Conservation (phyloP, 2,797 vertebrate species). For the Hirundo rustica region DNA sequence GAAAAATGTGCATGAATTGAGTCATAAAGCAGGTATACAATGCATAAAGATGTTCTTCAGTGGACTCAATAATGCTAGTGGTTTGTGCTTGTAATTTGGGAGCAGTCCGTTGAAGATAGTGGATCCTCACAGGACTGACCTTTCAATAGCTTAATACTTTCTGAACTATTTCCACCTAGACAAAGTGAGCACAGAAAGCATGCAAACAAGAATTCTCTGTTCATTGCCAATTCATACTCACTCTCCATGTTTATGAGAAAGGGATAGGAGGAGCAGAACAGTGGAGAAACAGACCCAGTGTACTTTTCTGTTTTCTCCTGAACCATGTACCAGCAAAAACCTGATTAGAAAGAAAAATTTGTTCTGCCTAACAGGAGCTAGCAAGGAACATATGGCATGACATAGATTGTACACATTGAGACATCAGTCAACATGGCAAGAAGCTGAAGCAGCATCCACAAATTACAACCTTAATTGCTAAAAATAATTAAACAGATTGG, state of each 20-base stretch:
- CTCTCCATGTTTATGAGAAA: not conserved
- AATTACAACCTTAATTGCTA: slow-evolving; percentile 60
- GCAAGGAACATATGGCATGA: slow-evolving; percentile 47
- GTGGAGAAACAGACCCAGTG: not conserved
- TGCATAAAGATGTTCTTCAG: not conserved
- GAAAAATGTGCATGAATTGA: not conserved
- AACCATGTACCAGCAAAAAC: slow-evolving; percentile 1
- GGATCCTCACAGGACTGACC: not conserved
- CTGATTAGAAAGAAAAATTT: slow-evolving; percentile 14
- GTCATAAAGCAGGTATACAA: not conserved
- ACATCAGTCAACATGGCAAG: slow-evolving; percentile 52
- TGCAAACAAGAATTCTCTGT: not conserved
- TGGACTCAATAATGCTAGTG: not conserved
- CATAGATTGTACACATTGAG: slow-evolving; percentile 54
- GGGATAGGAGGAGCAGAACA: not conserved
- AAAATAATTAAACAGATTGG: slow-evolving; percentile 61
- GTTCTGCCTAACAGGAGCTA: slow-evolving; percentile 31
- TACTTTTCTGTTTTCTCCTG: not conserved
- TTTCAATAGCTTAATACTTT: not conserved
- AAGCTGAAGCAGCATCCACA: slow-evolving; percentile 55
- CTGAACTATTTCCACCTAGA: not conserved
- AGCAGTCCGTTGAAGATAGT: not conserved
- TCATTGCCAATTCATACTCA: not conserved
- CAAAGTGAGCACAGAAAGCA: not conserved
- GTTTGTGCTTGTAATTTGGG: not conserved